These are phyloP conservation scores for Eulemur mongoz DNA, from an alignment of 2,797 vertebrate genomes.

Conservation along the genomic window DNA sequence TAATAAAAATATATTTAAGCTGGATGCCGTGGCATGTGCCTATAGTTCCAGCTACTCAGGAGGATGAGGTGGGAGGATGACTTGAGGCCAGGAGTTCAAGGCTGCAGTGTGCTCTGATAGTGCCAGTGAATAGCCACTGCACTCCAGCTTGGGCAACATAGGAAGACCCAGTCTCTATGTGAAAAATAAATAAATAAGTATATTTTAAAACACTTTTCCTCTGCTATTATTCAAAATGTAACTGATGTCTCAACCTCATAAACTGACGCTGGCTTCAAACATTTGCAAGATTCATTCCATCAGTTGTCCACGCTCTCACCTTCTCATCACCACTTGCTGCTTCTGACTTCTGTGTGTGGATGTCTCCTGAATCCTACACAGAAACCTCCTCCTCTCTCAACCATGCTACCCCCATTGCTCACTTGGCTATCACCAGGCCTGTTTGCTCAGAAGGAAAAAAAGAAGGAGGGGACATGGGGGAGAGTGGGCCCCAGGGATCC, in stretches of 20 bases:
- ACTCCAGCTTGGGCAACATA: neutral
- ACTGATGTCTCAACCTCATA: neutral
- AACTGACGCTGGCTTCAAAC: neutral
- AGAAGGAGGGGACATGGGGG: neutral
- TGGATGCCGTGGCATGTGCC: neutral
- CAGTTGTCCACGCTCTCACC: too few relatives aligned
- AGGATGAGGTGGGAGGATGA: neutral
- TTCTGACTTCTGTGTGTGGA: neutral
- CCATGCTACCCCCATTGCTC: neutral
- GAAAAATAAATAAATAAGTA: neutral
- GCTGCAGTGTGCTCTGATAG: neutral
- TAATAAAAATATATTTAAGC: constrained; percentile 35
- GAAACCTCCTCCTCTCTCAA: neutral
- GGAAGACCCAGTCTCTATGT: neutral
- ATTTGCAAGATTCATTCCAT: neutral
- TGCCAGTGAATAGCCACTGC: neutral
- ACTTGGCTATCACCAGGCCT: neutral
- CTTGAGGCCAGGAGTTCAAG: neutral
- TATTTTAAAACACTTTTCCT: neutral
- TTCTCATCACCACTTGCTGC: neutral
- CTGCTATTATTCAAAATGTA: neutral
- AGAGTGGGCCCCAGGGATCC: neutral
- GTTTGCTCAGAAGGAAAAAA: neutral
- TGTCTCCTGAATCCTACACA: neutral
- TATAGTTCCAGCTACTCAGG: neutral